Evolutionary conservation across 2,888 invertebrate species (phyloP), one percentile per base, ranked within the genome.

Genomic region (Caenorhabditis macrosperma): DNA sequence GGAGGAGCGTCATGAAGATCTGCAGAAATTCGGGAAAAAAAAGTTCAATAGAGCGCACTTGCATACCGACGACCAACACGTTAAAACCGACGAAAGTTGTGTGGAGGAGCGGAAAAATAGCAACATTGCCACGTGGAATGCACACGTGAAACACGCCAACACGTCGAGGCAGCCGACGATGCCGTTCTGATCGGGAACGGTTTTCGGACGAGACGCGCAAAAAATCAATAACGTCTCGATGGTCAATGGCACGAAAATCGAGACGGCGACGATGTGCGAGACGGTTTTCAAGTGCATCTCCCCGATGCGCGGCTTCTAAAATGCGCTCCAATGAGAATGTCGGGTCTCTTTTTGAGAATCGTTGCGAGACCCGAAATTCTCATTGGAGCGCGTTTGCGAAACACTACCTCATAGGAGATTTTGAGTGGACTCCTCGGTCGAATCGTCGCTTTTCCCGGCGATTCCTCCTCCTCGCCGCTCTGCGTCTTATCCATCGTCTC

Each of bases 401-500:
- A 9, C 33, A 33, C 30, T 12, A 57, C 57, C 57, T 59, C 59
- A 17, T 59, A 59, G 28, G 44, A 44, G 28, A 59, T 59, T 22
- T 59, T 59, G 17, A 59, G n/a, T 6, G 59, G 44, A 41, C 33
- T 33, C 15, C 1, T 5, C 24, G 54, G n/a, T n/a, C n/a, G n/a
- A n/a, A n/a, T 22, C 24, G n/a, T 9, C 35, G 9, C 17, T 20
- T 46, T 46, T 3, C 17, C 46, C 46, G 6, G n/a, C n/a, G n/a
- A n/a, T n/a, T n/a, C 48, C 20, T 17, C n/a, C 46, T 4, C 12
- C 15, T 57, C 57, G 22, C n/a, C 6, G 33, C 59, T 59, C n/a
- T 59, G 59, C 38, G 59, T 59, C 17, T 22, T 15, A n/a, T 59
- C 59, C 59, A 59, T 59, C 10, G 59, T 59, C 9, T 12, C 6